These are phyloP conservation scores for Clarias gariepinus DNA, from an alignment of 2,113 vertebrate species.

Conservation along the genomic window DNA sequence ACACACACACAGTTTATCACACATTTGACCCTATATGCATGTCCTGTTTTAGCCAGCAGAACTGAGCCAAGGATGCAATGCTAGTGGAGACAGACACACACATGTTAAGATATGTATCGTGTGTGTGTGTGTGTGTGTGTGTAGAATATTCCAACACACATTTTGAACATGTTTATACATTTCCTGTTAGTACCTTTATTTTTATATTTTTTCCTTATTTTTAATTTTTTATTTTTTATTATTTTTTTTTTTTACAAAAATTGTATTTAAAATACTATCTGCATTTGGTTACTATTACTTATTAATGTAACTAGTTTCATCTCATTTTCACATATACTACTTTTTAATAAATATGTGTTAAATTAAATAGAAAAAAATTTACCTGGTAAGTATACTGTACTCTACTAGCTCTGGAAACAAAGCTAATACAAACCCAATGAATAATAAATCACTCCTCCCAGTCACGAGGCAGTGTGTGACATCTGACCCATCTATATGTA, in stretches of 20 bases:
- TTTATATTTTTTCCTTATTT: too few species aligned
- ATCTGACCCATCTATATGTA: background rate
- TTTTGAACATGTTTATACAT: background rate
- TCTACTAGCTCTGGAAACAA: too few species aligned
- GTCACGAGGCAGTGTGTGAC: background rate
- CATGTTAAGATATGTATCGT: background rate
- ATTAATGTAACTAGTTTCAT: too few species aligned
- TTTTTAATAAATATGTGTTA: too few species aligned
- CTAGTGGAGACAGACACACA: background rate
- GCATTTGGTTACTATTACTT: too few species aligned
- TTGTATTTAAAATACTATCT: too few species aligned
- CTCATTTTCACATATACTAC: background rate
- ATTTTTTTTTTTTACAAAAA: too few species aligned
- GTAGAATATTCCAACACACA: background rate
- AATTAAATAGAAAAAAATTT: too few species aligned
- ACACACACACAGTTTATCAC: slow-evolving; percentile 9
- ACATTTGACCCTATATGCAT: slow-evolving; percentile 6
- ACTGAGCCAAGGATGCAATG: background rate
- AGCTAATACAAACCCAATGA: too few species aligned
- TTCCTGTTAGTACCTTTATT: background rate
- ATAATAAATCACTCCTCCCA: too few species aligned
- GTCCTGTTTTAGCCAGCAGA: slow-evolving; percentile 26
- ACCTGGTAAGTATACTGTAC: too few species aligned
- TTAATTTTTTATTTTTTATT: too few species aligned
- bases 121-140: background rate